Conservation (phyloP, 2,797 vertebrate species). For the Astyanax mexicanus region DNA sequence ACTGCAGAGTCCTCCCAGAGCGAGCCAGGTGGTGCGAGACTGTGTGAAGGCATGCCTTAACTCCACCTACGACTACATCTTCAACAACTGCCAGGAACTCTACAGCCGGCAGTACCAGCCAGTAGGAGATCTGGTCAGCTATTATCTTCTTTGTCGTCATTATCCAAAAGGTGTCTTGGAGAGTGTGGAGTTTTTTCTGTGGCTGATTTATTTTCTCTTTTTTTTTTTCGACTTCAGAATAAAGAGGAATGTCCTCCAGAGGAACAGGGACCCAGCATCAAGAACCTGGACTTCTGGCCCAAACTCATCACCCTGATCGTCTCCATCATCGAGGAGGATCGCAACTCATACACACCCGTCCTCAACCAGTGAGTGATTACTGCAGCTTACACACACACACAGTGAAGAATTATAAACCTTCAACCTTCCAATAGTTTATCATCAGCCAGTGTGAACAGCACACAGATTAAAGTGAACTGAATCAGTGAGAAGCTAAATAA, state of each 20-base stretch:
- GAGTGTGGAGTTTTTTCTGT: no score
- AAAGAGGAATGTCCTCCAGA: conserved; percentile 90
- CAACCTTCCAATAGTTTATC: no score
- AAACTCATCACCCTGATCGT: conserved; percentile 98
- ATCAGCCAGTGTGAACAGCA: neutral
- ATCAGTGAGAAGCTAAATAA: no score
- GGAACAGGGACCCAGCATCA: conserved; percentile 94
- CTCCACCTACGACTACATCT: conserved; percentile 98
- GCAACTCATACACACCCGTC: conserved; percentile 94
- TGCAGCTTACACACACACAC: no score
- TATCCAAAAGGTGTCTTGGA: neutral
- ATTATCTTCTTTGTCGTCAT: neutral
- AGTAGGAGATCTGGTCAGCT: conserved; percentile 79
- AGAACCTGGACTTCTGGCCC: conserved; percentile 98
- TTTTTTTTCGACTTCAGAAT: conserved; percentile 77
- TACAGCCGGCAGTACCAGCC: conserved; percentile 94
- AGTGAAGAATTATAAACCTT: no score
- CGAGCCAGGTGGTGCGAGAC: conserved; percentile 96
- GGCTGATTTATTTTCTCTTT: neutral
- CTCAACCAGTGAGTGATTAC: conserved; percentile 93
- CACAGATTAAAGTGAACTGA: no score
- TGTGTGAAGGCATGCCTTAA: conserved; percentile 98
- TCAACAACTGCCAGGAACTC: conserved; percentile 96
- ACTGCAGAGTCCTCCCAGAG: conserved; percentile 96
- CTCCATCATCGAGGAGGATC: conserved; percentile 98